Base-by-base conservation (phyloP, 2,113 vertebrate genomes). In the Plecotus auritus region DNA sequence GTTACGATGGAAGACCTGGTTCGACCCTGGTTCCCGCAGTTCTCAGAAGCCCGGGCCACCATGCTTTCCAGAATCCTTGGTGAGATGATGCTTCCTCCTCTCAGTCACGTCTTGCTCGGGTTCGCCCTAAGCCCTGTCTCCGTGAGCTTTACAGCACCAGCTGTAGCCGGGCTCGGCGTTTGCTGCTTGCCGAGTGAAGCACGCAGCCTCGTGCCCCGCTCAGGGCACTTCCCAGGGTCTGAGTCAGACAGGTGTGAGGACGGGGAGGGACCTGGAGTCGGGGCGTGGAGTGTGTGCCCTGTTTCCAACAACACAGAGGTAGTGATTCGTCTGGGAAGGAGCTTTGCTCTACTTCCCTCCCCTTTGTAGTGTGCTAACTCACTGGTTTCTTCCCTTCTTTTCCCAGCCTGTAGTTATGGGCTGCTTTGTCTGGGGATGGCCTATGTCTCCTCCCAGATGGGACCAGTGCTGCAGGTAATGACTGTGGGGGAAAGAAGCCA, bases 1-100 rank as follows among this genome's bases (percentile, higher is more conserved):
- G 99, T 99, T 64, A 99, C 99, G 0, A 99, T 99, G 99, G 99
- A 99, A 97, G 99, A 99, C 97, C 98, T 99, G 89, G 99, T 99
- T 49, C 99, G 99, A 78, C 99, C 99, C 0, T 95, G 98, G 96
- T 99, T 98, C 95, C 98, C 99, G 0, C 73, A 88, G 77, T 98
- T 99, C 97, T 98, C 98, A 0, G 99, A 99, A 95, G 86, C 98
- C 0, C 98, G 95, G 47, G 99, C 99, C 81, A 99, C 99, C 0
- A 95, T 99, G 93, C 88, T 99, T 54, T 99, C 99, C 85, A 99
- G 99, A 95, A 92, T 98, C 95, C 98, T 99, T 0, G 99, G 99
- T 99, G 96, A 98, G 98, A 4, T 0, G 35, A 0, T 42, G 28
- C 51, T 73, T 76, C 56, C 7, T 35, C 13, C 54, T 45, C 40